Conservation (phyloP, 2,113 vertebrate species). For the Callaeas wilsoni region DNA sequence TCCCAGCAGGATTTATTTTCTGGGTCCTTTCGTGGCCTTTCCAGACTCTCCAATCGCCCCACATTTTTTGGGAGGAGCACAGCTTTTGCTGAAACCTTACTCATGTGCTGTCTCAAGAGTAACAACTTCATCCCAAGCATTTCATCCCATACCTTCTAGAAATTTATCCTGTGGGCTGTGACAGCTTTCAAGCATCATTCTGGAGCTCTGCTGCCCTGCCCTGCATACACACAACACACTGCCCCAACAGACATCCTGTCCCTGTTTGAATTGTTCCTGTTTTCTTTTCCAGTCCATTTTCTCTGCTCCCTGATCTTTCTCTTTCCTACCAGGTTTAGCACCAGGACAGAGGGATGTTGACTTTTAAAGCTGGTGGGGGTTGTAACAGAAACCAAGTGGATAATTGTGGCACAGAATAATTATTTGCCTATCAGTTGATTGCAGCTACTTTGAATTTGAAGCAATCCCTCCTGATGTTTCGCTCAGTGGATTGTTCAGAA, state of each 20-base stretch:
- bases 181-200: background rate
- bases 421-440: slow-evolving; percentile 20
- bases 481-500: background rate
- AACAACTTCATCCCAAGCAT: background rate
- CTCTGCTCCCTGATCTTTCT: background rate
- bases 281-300: background rate
- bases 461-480: background rate
- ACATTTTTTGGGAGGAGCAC: background rate
- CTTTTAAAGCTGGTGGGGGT: background rate
- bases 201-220: background rate
- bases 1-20: background rate
- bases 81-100: background rate
- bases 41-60: background rate
- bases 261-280: background rate
- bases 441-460: slow-evolving; percentile 8
- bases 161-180: background rate
- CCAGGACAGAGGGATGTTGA: background rate
- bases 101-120: background rate
- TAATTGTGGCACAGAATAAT: slow-evolving; percentile 19
- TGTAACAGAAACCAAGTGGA: slow-evolving; percentile 18
- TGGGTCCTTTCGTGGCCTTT: background rate
- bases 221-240: background rate
- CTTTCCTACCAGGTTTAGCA: background rate
- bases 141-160: background rate
- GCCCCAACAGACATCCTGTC: background rate